Percentiles rank a stretch among this genome's conserved stretches.
phyloP scores from a whole-genome alignment of 2,113 vertebrate genomes.

The Azemiops feae region DNA sequence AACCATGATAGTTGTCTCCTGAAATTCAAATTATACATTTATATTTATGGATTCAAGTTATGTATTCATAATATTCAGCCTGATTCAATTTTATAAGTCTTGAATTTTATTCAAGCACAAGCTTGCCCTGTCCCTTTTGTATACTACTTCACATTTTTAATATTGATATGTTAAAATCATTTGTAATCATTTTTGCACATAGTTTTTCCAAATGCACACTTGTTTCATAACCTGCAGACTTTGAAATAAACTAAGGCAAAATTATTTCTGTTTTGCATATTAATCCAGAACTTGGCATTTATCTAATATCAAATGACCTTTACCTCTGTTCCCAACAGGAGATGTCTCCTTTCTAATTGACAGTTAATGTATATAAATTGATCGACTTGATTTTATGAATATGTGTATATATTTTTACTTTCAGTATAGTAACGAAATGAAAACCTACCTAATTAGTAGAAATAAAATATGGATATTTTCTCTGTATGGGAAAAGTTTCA shows the following conservation, averaged over 20 bases:
- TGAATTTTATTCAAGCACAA: neutral
- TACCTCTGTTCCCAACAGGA: neutral
- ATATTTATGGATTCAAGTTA: neutral
- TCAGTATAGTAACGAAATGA: neutral
- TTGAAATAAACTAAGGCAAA: neutral
- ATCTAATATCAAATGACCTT: neutral
- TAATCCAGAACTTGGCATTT: neutral
- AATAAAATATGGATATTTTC: neutral
- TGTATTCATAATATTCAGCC: neutral
- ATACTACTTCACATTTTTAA: neutral
- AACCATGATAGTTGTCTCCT: neutral
- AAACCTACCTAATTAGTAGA: neutral
- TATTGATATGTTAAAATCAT: neutral
- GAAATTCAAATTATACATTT: neutral
- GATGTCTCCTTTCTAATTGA: neutral
- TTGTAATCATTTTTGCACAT: neutral
- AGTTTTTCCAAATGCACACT: neutral
- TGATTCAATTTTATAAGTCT: neutral
- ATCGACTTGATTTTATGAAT: neutral
- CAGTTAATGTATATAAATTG: neutral
- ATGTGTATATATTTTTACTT: neutral
- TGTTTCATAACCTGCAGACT: neutral
- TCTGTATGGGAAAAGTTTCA: neutral
- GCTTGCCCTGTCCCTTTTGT: neutral
- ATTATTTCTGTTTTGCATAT: neutral